Conservation (phyloP, 2,888 invertebrate species). For the Neelides folsomi region DNA sequence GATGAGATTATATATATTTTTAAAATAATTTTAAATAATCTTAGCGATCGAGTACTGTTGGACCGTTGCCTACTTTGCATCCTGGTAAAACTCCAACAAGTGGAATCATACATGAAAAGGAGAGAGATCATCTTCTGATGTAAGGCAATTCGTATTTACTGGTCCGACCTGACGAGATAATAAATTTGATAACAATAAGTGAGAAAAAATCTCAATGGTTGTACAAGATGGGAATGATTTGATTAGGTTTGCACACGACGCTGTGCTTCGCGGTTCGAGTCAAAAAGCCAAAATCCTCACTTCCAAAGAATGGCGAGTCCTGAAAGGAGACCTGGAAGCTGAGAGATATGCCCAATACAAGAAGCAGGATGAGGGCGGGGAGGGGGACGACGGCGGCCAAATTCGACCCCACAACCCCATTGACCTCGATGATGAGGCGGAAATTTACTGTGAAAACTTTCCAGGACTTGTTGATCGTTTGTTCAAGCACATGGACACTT, state of each 20-base stretch:
- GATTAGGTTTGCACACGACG: conserved; percentile 22
- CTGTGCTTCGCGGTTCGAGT: conserved; percentile 12
- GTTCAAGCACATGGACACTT: conserved; percentile 22
- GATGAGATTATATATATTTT: too few species aligned
- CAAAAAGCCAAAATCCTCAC: conserved; percentile 17
- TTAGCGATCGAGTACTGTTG: too few species aligned
- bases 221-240: too few species aligned
- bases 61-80: neutral
- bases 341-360: conserved; percentile 15
- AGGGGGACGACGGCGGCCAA: conserved; percentile 12
- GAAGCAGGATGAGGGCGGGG: conserved; percentile 26
- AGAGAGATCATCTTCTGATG: conserved; percentile 1
- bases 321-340: conserved; percentile 19
- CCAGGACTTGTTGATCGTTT: conserved; percentile 24
- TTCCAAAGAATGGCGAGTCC: conserved; percentile 26
- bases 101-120: neutral
- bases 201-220: too few species aligned
- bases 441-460: conserved; percentile 26
- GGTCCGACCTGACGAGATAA: too few species aligned
- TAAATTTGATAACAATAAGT: too few species aligned
- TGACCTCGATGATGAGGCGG: conserved; percentile 30
- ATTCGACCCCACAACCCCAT: conserved; percentile 6
- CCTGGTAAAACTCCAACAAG: neutral
- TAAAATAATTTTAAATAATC: too few species aligned
- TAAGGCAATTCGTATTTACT: neutral